phyloP scores from a whole-genome alignment of 2,888 invertebrate genomes.

The Eupithecia exiguata region DNA sequence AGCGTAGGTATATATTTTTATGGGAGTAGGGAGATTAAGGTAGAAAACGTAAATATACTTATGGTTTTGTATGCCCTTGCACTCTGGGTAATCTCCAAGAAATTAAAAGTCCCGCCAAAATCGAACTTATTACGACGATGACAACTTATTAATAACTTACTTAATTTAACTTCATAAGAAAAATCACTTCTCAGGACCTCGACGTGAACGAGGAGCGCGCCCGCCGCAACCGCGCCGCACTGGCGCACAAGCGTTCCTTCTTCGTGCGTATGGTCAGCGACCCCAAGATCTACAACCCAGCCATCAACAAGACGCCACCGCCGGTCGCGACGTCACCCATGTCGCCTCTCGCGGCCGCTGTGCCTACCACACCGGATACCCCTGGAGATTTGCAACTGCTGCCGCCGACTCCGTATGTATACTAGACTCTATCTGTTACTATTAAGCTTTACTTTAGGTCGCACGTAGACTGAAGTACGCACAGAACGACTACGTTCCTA shows the following conservation, averaged over 20 bases:
- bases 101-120: too few relatives aligned
- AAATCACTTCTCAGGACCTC: slow-evolving; percentile 84
- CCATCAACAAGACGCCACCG: slow-evolving; percentile 90
- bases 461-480: background rate
- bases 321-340: slow-evolving; percentile 82
- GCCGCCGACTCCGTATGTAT: background rate
- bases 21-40: too few relatives aligned
- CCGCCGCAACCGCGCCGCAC: slow-evolving; percentile 89
- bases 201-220: slow-evolving; percentile 90
- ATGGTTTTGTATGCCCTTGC: too few relatives aligned
- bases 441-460: background rate
- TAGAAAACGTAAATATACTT: too few relatives aligned
- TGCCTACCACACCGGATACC: slow-evolving; percentile 63
- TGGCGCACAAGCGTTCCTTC: slow-evolving; percentile 96
- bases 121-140: too few relatives aligned
- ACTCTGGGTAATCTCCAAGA: too few relatives aligned
- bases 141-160: too few relatives aligned
- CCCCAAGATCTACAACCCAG: slow-evolving; percentile 97
- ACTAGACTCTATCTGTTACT: background rate
- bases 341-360: slow-evolving; percentile 74
- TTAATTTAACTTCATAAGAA: too few relatives aligned
- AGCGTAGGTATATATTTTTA: too few relatives aligned
- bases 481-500: too few relatives aligned
- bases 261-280: slow-evolving; percentile 99
- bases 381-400: slow-evolving; percentile 7